phyloP scores from a whole-genome alignment of 2,888 invertebrate species.

The Diploptera punctata region DNA sequence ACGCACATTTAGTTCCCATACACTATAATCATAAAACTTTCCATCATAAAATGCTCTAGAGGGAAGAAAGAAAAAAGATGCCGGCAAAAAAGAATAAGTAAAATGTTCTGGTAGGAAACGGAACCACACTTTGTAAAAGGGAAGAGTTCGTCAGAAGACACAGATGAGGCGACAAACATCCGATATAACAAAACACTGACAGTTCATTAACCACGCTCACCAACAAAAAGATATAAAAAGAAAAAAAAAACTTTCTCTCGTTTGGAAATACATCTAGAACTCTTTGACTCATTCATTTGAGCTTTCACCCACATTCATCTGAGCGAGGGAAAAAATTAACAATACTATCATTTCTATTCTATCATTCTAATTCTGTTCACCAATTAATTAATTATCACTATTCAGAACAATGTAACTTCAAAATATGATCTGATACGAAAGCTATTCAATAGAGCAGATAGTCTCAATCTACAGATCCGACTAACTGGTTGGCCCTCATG shows the following conservation, averaged over 20 bases:
- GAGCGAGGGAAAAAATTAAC: too few relatives aligned
- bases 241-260: conserved; percentile 10
- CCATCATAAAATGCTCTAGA: background rate
- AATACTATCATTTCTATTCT: too few relatives aligned
- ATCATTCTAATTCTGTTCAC: too few relatives aligned
- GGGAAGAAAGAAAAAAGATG: background rate
- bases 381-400: too few relatives aligned
- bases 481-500: too few relatives aligned
- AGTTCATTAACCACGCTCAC: conserved; percentile 10
- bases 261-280: too few relatives aligned
- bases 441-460: too few relatives aligned
- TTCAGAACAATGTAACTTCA: too few relatives aligned
- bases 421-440: too few relatives aligned
- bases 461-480: too few relatives aligned
- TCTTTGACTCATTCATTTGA: background rate
- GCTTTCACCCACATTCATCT: background rate
- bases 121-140: background rate
- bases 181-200: conserved; percentile 9
- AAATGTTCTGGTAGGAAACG: background rate
- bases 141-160: background rate
- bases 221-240: background rate
- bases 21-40: background rate
- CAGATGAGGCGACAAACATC: background rate
- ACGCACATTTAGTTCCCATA: too few relatives aligned
- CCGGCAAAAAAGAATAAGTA: background rate